Percentiles rank a stretch among this genome's conserved stretches.
phyloP scores from a whole-genome alignment of 2,113 vertebrate species.

The Spilogale gracilis region DNA sequence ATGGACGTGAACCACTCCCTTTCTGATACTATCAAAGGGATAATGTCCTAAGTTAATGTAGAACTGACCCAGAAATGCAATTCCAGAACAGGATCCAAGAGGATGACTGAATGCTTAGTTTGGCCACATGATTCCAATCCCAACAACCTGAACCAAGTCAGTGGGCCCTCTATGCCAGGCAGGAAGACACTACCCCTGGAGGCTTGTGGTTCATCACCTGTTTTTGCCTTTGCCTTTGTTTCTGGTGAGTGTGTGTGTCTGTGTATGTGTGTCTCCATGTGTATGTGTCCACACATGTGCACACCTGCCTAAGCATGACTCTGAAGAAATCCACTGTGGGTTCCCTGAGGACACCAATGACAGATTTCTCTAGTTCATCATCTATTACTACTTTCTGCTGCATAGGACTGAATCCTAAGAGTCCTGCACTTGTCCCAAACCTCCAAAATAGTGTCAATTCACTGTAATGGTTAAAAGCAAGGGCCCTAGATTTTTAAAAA shows the following conservation, averaged over 20 bases:
- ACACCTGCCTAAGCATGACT: neutral
- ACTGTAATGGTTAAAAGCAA: neutral
- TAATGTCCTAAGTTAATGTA: neutral
- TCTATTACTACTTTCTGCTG: neutral
- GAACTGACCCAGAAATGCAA: neutral
- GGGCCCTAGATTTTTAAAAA: neutral
- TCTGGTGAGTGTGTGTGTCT: neutral
- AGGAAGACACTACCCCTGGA: fast-evolving
- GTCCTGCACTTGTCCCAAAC: fast-evolving
- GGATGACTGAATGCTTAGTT: neutral
- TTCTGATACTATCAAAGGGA: neutral
- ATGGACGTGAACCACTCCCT: neutral
- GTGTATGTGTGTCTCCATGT: fast-evolving
- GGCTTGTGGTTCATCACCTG: neutral
- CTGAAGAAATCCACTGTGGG: neutral
- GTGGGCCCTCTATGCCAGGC: neutral
- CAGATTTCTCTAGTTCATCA: neutral
- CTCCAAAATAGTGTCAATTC: neutral
- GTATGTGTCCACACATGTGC: fast-evolving
- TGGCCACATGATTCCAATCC: neutral
- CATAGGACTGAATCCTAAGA: neutral
- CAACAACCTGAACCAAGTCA: neutral
- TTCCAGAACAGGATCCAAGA: neutral
- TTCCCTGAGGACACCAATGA: neutral
- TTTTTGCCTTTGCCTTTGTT: neutral